Base-by-base conservation (phyloP, 64 coral and sea anemone genomes). In the Stylophora pistillata region DNA sequence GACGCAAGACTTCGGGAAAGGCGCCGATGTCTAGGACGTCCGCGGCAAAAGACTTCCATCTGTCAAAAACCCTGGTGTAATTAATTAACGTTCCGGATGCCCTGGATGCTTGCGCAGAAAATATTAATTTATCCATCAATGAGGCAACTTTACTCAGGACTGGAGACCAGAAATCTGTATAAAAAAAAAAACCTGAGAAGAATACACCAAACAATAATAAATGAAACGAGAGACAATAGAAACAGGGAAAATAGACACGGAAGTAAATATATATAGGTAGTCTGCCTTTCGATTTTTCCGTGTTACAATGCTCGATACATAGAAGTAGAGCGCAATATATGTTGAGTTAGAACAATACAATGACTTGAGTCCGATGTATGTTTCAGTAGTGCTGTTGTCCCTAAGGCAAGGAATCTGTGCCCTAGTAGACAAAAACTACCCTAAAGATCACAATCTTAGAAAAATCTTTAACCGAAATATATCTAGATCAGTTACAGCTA, bases 1-100 rank as follows among this genome's bases (percentile, higher is more conserved):
- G 23, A 56, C 4, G 15, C 52, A 77, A 77, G 75, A 21, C 66
- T 32, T 32, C 76, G 25, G 76, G 87, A 57, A 79, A 71, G 21
- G 29, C 13, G 28, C 21, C 12, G 18, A 53, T 76, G 53, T 37
- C 73, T 17, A 76, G 13, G 34, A 76, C 73, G 30, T 17, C 32
- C 20, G 73, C 29, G 34, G 72, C 72, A 74, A 74, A 74, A 6
- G 72, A 33, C 15, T 30, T 74, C 72, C 72, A 74, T 76, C 73
- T 76, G 34, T 53, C 53, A 34, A 76, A 76, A 76, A 53, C 73
- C 73, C 73, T 76, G 11, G 73, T 76, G 18, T 76, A 76, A 53
- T 4, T 53, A 9, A 76, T 15, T 1, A 34, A 76, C 5, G 73
- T 76, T 37, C 41, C 73, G 16, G 32, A 53, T 5, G 73, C 34